A percentile compares a stretch with the other conserved stretches of the same genome.
Conservation (phyloP, 2,888 invertebrate species). For the Noctua janthe region DNA sequence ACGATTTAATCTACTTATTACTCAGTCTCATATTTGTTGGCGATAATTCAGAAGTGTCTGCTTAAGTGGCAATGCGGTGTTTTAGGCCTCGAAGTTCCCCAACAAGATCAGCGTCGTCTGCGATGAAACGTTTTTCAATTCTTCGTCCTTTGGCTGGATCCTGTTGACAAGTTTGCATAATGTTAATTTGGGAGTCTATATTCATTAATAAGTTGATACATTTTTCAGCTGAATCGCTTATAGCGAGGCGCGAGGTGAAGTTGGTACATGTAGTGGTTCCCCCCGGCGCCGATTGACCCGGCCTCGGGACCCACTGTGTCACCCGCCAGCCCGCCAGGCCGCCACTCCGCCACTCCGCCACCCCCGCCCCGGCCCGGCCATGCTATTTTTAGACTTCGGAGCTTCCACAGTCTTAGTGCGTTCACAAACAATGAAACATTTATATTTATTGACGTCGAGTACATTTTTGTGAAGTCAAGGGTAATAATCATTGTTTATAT, state of each 20-base stretch:
- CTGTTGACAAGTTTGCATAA: constrained; percentile 76
- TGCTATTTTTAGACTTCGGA: constrained; percentile 88
- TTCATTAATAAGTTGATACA: constrained; percentile 41
- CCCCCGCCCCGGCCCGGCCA: constrained; percentile 83
- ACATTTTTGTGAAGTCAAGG: constrained; percentile 26
- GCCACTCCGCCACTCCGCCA: constrained; percentile 76
- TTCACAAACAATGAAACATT: constrained; percentile 71
- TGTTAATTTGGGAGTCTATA: constrained; percentile 32
- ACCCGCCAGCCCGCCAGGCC: constrained; percentile 80
- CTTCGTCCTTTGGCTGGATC: constrained; percentile 80
- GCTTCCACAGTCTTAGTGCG: constrained; percentile 77
- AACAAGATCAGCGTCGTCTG: constrained; percentile 91
- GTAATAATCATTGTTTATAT: constrained; percentile 17
- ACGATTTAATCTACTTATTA: constrained; percentile 86
- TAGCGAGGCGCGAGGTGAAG: constrained; percentile 70
- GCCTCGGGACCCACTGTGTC: constrained; percentile 85
- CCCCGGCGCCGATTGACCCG: constrained; percentile 85
- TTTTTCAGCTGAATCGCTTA: constrained; percentile 57
- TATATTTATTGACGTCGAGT: constrained; percentile 51
- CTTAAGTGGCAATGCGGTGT: constrained; percentile 91
- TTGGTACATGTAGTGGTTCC: constrained; percentile 67
- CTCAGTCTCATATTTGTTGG: constrained; percentile 90
- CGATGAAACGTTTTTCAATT: constrained; percentile 92
- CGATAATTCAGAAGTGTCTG: constrained; percentile 78
- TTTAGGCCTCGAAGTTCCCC: constrained; percentile 92